Evolutionary conservation across 2,888 invertebrate species (phyloP).

Genomic region (Zonitis immaculata): DNA sequence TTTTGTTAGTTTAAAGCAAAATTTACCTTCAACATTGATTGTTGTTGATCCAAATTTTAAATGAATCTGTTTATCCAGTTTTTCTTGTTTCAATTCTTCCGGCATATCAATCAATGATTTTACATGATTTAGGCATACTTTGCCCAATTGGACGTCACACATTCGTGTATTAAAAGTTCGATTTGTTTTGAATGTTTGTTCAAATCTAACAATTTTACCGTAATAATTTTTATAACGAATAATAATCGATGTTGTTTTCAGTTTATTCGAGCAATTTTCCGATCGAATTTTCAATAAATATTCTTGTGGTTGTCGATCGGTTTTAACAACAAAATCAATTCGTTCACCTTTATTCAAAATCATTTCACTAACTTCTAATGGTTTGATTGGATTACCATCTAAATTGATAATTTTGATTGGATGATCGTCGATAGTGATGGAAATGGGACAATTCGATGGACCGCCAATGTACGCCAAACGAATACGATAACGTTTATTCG

Average conservation of each 20-base stretch:
- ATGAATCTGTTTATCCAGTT: slow-evolving; percentile 58
- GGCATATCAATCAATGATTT: slow-evolving; percentile 54
- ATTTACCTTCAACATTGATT: slow-evolving; percentile 23
- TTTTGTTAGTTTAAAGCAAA: too few species aligned
- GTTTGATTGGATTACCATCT: slow-evolving; percentile 63
- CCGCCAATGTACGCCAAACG: slow-evolving; percentile 64
- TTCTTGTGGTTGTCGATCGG: slow-evolving; percentile 53
- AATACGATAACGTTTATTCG: slow-evolving; percentile 62
- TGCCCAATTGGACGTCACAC: slow-evolving; percentile 45
- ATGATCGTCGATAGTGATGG: slow-evolving; percentile 63
- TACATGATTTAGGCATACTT: slow-evolving; percentile 58
- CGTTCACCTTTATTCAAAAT: slow-evolving; percentile 67
- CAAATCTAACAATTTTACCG: slow-evolving; percentile 9
- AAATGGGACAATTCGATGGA: slow-evolving; percentile 63
- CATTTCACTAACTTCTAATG: slow-evolving; percentile 55
- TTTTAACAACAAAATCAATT: slow-evolving; percentile 67
- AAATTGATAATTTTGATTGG: slow-evolving; percentile 60
- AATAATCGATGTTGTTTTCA: slow-evolving; percentile 53
- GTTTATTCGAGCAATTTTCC: slow-evolving; percentile 50
- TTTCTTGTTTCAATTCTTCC: slow-evolving; percentile 47
- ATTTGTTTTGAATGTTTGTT: slow-evolving; percentile 7
- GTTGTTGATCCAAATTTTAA: slow-evolving; percentile 63
- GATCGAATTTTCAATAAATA: slow-evolving; percentile 62
- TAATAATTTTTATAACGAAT: slow-evolving; percentile 46
- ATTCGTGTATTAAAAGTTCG: slow-evolving; percentile 37